Evolutionary conservation across 2,113 vertebrate genomes (phyloP), one percentile per base, ranked within the genome.

Genomic region (Psephotus haematonotus): DNA sequence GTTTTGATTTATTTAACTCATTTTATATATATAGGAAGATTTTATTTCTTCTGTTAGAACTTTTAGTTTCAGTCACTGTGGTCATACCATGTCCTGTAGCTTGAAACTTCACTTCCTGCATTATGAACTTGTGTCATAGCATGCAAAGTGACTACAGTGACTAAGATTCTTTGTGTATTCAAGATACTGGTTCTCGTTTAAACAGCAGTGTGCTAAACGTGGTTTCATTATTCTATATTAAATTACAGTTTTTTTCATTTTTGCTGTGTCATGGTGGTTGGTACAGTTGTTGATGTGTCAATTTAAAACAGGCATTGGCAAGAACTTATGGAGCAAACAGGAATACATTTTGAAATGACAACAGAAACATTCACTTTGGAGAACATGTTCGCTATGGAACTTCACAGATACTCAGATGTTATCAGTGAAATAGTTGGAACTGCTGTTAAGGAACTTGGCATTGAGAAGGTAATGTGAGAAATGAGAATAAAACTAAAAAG

Each of bases 381-480:
- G 91, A 99, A 99, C 88, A 99, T 99, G 99, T 99, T 99, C 37
- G 97, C 99, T 25, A 99, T 99, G 99, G 99, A 99, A 55, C 97
- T 99, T 46, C 98, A 99, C 97, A 99, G 95, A 62, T 93, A 99
- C 59, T 86, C 96, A 6, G 97, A 97, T 3, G 97, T 99, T 33
- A 99, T 99, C 64, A 97, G 97, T 16, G 98, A 99, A 33, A 99
- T 99, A 24, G 99, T 99, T 17, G 98, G 98, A 3, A 98, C 98
- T 7, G 99, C 99, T 55, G 93, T 99, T 77, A 99, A 99, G 95
- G 99, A 99, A 88, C 98, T 99, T 17, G 97, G 98, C 84, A 99
- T 99, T 63, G 99, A 99, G 97, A 99, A 98, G 98, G 99, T 98
- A 70, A 91, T 81, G 17, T 82, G 5, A 75, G 37, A 89, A 69